Base-by-base conservation (phyloP, 2,888 invertebrate species). In the Agrochola lychnidis region DNA sequence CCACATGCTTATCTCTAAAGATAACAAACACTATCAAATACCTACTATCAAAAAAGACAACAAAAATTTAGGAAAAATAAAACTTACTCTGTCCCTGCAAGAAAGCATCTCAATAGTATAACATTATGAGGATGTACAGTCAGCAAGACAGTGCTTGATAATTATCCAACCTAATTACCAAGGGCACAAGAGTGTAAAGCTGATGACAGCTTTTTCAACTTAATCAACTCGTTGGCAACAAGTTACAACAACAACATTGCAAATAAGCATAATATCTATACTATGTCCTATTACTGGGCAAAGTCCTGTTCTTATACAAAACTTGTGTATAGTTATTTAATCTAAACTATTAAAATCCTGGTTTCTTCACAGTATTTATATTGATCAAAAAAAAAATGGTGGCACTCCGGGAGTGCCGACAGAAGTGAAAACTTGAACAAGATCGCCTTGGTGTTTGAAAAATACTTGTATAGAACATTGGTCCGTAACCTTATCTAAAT, bases 1-100 rank as follows among this genome's bases (percentile, higher is more conserved):
- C 3, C 42, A 42, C 9, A 45, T 51, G 22, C 59, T 82, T 80
- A 82, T 82, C 84, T 79, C 0, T 6, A 51, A 25, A 80, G 82
- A 82, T 82, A 82, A 71, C 48, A 73, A 14, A 4, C 36, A 6
- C 62, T n/a, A n/a, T n/a, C n/a, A 56, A 56, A 56, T 56, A 56
- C 10, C 10, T 56, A 56, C 12, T 25, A 56, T 0, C 25, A 57
- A 25, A 57, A 57, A 6, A 2, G 2, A 14, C n/a, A n/a, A 14
- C 14, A 57, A 14, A 14, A 14, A 14, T 57, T 25, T 57, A 6
- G 14, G 14, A 57, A 57, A 7, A 57, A n/a, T 4, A n/a, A 30
- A 30, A 30, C 30, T 30, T 30, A 30, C 4, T 4, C 0, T 1
- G 4, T 53, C 10, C 53, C 22, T 53, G 12, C 10, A n/a, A n/a